Conservation (phyloP, 2,888 invertebrate species). For the Allacma fusca region DNA sequence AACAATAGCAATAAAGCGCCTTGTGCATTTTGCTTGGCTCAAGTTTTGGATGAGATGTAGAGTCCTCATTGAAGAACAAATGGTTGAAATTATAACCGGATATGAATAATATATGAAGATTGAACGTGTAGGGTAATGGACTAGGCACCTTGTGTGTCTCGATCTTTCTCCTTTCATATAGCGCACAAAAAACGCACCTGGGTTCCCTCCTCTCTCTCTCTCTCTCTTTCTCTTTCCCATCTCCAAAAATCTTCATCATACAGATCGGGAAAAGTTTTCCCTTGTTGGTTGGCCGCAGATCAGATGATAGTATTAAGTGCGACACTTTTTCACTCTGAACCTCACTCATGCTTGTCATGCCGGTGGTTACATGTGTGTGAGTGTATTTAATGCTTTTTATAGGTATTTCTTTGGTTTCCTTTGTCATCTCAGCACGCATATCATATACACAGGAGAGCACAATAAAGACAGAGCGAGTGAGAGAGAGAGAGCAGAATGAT, state of each 20-base stretch:
- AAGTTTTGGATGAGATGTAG: conserved; percentile 25
- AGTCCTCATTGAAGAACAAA: conserved; percentile 41
- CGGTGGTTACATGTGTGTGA: not conserved
- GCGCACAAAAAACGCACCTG: conserved; percentile 49
- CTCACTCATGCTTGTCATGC: not conserved
- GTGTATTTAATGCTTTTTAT: not conserved
- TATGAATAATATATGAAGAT: conserved; percentile 48
- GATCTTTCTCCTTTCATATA: conserved; percentile 43
- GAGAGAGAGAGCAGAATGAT: not conserved
- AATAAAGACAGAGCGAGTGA: not conserved
- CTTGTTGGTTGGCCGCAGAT: conserved; percentile 16
- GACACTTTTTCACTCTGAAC: conserved; percentile 34
- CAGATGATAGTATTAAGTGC: conserved; percentile 30
- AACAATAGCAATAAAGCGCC: conserved; percentile 44
- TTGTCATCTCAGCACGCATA: conserved; percentile 1
- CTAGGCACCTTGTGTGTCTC: conserved; percentile 48
- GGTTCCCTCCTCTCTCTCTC: conserved; percentile 39
- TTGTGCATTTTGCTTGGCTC: conserved; percentile 23
- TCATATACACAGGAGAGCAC: not conserved
- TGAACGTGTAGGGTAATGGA: conserved; percentile 48
- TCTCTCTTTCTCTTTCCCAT: conserved; percentile 10
- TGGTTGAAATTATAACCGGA: conserved; percentile 44
- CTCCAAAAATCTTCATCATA: conserved; percentile 31
- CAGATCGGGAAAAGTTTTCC: conserved; percentile 34
- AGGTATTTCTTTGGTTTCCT: conserved; percentile 10